Conservation (phyloP, 2,888 invertebrate species). For the Hydroisotoma schaefferi region DNA sequence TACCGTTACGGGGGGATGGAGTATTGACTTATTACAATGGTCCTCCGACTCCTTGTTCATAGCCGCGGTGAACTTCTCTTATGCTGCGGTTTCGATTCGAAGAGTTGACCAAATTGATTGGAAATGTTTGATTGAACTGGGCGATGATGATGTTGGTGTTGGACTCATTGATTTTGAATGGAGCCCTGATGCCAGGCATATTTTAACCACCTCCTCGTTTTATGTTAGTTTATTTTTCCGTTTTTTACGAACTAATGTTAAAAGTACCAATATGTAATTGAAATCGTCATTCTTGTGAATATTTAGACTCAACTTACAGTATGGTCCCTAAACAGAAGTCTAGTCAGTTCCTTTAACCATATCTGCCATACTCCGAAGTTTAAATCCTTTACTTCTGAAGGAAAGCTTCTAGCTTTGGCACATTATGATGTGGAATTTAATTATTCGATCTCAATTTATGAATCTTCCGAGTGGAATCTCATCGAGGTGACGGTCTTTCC, state of each 20-base stretch:
- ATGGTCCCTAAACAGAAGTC: conserved; percentile 28
- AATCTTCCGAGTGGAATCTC: conserved; percentile 14
- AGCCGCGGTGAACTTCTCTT: conserved; percentile 51
- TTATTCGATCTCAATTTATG: conserved; percentile 22
- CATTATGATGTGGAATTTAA: conserved; percentile 11
- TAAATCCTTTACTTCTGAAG: conserved; percentile 27
- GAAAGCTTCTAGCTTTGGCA: conserved; percentile 21
- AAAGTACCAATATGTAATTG: background rate
- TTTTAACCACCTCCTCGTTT: conserved; percentile 57
- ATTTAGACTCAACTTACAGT: conserved; percentile 31
- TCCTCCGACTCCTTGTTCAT: conserved; percentile 52
- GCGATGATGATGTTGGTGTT: conserved; percentile 52
- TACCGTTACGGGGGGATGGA: background rate
- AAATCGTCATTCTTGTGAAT: background rate
- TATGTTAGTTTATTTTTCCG: conserved; percentile 49
- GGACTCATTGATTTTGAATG: conserved; percentile 56
- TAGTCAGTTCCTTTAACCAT: conserved; percentile 20
- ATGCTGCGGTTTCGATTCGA: conserved; percentile 54
- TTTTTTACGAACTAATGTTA: background rate
- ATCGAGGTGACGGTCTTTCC: too few relatives aligned
- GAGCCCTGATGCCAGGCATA: conserved; percentile 57
- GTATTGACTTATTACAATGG: conserved; percentile 51
- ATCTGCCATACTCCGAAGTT: conserved; percentile 19
- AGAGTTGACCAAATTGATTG: conserved; percentile 57
- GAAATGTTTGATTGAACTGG: conserved; percentile 56